Evolutionary conservation across 2,888 invertebrate genomes (phyloP).

Genomic region (Ecdyonurus torrentis): DNA sequence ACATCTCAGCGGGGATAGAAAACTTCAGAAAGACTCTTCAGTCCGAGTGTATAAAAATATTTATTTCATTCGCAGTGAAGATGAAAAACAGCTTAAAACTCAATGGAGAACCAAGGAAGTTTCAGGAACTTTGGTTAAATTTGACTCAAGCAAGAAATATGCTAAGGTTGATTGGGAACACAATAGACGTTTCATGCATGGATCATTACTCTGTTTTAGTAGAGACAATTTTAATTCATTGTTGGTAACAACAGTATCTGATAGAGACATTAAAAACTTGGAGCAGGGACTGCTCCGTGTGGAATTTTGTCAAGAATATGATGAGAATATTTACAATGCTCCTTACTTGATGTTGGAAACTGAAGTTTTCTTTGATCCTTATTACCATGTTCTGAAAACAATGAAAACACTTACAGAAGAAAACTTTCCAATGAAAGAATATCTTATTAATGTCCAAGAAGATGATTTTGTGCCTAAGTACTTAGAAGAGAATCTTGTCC

Average conservation of each 20-base stretch:
- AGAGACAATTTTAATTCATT: slow-evolving; percentile 26
- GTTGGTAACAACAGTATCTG: slow-evolving; percentile 24
- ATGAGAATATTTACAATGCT: slow-evolving; percentile 8
- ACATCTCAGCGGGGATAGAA: background rate
- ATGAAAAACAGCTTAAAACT: background rate
- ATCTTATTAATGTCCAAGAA: slow-evolving; percentile 19
- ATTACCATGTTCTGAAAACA: slow-evolving; percentile 26
- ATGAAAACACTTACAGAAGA: slow-evolving; percentile 22
- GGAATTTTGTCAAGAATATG: slow-evolving; percentile 8
- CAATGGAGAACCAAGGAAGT: background rate
- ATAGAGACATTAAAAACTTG: slow-evolving; percentile 18
- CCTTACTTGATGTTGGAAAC: slow-evolving; percentile 27
- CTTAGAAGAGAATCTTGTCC: slow-evolving; percentile 11
- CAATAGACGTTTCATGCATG: slow-evolving; percentile 26
- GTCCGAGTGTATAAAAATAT: background rate
- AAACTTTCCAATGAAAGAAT: slow-evolving; percentile 22
- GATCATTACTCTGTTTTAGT: slow-evolving; percentile 29
- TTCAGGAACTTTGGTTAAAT: background rate
- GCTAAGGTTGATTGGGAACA: slow-evolving; percentile 22
- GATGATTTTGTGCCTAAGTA: slow-evolving; percentile 20
- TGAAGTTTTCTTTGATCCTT: slow-evolving; percentile 31
- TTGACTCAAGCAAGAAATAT: slow-evolving; percentile 8
- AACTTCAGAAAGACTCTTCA: background rate
- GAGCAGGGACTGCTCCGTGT: slow-evolving; percentile 17
- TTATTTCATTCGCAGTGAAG: background rate